These are phyloP conservation scores for Hydropsyche tenuis DNA, from an alignment of 1,140 invertebrate genomes.

Conservation along the genomic window DNA sequence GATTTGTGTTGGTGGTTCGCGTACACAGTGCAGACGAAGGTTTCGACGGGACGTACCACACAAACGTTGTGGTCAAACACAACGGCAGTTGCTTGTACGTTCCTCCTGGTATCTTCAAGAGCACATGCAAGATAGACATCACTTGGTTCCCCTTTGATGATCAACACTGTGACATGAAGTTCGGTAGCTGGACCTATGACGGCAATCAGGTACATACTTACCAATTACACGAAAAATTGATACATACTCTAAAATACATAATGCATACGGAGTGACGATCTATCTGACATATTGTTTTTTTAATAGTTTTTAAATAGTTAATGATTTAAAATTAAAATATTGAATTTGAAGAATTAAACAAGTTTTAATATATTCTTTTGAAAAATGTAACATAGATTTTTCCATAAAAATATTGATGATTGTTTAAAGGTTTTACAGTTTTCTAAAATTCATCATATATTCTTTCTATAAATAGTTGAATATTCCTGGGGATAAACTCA, in stretches of 20 bases:
- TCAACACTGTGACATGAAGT: conserved; percentile 96
- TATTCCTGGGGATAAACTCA: not conserved
- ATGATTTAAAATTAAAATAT: too few relatives aligned
- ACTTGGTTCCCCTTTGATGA: conserved; percentile 99
- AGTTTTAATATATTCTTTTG: too few relatives aligned
- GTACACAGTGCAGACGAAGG: conserved; percentile 95
- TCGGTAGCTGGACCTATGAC: conserved; percentile 94
- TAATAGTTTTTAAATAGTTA: too few relatives aligned
- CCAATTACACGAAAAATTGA: conserved; percentile 35
- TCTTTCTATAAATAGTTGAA: too few relatives aligned
- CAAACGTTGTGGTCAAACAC: conserved; percentile 95
- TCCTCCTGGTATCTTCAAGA: conserved; percentile 98
- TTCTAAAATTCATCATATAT: too few relatives aligned
- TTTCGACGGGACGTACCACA: conserved; percentile 97
- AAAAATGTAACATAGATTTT: too few relatives aligned
- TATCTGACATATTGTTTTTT: not conserved
- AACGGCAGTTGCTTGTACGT: conserved; percentile 96
- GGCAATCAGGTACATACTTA: conserved; percentile 79
- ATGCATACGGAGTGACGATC: not conserved
- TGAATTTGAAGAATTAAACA: too few relatives aligned
- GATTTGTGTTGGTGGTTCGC: conserved; percentile 48
- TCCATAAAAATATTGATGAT: too few relatives aligned
- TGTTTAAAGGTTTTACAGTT: too few relatives aligned
- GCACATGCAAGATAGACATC: conserved; percentile 99
- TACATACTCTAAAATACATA: conserved; percentile 22